Evolutionary conservation across 92 coral and sea anemone species (phyloP).

Genomic region (Umimayanthus kanabou): DNA sequence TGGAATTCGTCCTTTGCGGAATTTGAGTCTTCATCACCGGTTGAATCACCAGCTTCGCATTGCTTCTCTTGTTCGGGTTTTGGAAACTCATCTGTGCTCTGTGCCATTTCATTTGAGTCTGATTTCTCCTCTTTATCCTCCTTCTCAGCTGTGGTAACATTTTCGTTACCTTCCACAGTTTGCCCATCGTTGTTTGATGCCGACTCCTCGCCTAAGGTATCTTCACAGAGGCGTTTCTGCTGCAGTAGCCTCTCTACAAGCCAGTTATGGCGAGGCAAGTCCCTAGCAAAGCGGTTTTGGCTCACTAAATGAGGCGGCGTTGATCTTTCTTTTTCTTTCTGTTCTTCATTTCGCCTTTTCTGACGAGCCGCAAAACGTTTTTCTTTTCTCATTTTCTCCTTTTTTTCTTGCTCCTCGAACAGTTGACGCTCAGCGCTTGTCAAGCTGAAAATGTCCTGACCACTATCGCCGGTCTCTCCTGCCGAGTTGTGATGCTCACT

Average conservation of each 20-base stretch:
- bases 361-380: slow-evolving; percentile 72
- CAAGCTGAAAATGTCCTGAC: slow-evolving; percentile 66
- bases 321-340: slow-evolving; percentile 78
- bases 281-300: slow-evolving; percentile 95
- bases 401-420: slow-evolving; percentile 70
- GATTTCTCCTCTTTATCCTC: slow-evolving; percentile 32
- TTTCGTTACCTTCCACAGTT: slow-evolving; percentile 59
- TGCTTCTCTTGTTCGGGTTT: slow-evolving; percentile 20
- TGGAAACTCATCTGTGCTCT: slow-evolving; percentile 30
- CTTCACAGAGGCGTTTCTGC: slow-evolving; percentile 83
- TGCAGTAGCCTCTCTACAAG: slow-evolving; percentile 87
- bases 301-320: slow-evolving; percentile 91
- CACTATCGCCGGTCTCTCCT: slow-evolving; percentile 68
- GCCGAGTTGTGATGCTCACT: slow-evolving; percentile 46
- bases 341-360: slow-evolving; percentile 73
- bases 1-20: slow-evolving; percentile 69
- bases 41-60: slow-evolving; percentile 42
- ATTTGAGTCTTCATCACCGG: slow-evolving; percentile 62
- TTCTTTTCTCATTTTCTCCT: slow-evolving; percentile 67
- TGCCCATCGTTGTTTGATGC: slow-evolving; percentile 42
- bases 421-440: slow-evolving; percentile 58
- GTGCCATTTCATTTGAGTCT: slow-evolving; percentile 39
- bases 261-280: slow-evolving; percentile 99
- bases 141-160: slow-evolving; percentile 20
- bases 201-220: slow-evolving; percentile 56